These are phyloP conservation scores for Halocynthia roretzi DNA, from an alignment of 23 tunicate genomes.

Conservation along the genomic window DNA sequence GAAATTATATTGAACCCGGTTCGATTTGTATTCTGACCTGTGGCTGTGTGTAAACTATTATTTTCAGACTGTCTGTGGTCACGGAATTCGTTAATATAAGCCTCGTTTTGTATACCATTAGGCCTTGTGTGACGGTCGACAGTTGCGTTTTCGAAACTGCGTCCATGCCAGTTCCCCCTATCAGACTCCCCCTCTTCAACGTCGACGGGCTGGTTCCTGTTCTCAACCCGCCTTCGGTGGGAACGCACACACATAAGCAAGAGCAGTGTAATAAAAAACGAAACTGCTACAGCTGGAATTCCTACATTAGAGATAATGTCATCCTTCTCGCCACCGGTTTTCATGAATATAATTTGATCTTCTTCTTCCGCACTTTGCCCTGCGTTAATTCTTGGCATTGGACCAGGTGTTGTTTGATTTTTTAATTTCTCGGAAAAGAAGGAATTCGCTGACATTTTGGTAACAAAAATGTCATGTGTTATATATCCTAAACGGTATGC, in stretches of 20 bases:
- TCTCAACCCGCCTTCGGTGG: background rate
- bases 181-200: background rate
- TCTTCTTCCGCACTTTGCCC: background rate
- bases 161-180: slow-evolving; percentile 1
- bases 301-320: background rate
- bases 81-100: too few species aligned
- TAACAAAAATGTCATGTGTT: too few species aligned
- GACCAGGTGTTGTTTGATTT: background rate
- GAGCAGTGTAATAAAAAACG: background rate
- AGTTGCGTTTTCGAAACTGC: background rate
- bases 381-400: background rate
- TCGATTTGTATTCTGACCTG: too few species aligned
- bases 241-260: background rate
- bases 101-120: too few species aligned
- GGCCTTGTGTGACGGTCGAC: too few species aligned
- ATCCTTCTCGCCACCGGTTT: background rate
- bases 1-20: too few species aligned
- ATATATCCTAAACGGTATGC: too few species aligned
- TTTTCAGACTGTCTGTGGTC: too few species aligned
- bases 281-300: background rate
- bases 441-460: too few species aligned
- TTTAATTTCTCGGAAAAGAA: too few species aligned
- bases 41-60: too few species aligned
- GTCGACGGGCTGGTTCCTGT: background rate
- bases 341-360: background rate